phyloP scores from a whole-genome alignment of 2,888 invertebrate species.

The Brachynemurus nebulosus region DNA sequence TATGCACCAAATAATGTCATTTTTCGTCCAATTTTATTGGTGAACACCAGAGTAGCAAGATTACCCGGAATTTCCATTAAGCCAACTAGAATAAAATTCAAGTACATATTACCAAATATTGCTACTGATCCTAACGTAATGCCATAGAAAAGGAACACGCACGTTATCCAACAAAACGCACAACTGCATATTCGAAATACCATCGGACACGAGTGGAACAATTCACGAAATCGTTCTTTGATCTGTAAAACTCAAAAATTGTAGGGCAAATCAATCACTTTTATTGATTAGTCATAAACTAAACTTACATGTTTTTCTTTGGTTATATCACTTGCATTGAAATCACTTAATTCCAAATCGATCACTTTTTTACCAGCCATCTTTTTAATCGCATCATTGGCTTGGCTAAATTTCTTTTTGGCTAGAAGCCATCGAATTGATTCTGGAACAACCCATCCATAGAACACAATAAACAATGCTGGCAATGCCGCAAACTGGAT shows the following conservation, averaged over 20 bases:
- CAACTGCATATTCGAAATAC: slow-evolving; percentile 42
- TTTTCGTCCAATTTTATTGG: slow-evolving; percentile 50
- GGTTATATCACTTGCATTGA: too few species aligned
- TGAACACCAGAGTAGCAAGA: slow-evolving; percentile 42
- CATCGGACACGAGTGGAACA: background rate
- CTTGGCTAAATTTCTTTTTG: background rate
- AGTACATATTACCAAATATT: slow-evolving; percentile 57
- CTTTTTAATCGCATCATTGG: background rate
- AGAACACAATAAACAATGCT: background rate
- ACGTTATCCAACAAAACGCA: slow-evolving; percentile 68
- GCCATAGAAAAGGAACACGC: slow-evolving; percentile 68
- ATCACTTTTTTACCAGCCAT: background rate
- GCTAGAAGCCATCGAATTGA: background rate
- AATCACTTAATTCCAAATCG: background rate
- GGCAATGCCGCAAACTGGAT: background rate
- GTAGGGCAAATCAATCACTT: background rate
- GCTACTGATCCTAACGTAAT: slow-evolving; percentile 63
- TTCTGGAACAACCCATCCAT: background rate
- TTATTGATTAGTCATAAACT: background rate
- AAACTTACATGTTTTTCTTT: too few species aligned
- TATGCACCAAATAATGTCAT: slow-evolving; percentile 46
- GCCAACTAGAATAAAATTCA: slow-evolving; percentile 57
- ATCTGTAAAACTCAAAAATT: background rate
- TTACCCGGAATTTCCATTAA: slow-evolving; percentile 63
- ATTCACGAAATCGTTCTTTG: background rate